Evolutionary conservation across 2,888 invertebrate species (phyloP), one percentile per base, ranked within the genome.

Genomic region (Rotaria socialis): DNA sequence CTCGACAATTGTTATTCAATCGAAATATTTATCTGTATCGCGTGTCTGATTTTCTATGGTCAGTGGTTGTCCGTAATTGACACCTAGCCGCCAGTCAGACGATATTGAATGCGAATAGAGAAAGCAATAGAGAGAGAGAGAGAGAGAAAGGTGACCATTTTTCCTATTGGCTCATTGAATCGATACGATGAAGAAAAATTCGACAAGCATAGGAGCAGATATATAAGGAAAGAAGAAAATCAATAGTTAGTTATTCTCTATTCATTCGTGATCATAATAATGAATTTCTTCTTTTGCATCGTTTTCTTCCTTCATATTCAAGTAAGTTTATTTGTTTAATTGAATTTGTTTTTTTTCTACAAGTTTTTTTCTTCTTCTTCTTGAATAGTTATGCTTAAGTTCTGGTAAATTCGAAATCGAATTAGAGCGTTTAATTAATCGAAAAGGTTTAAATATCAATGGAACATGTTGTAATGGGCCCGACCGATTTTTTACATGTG

Each of bases 51-150:
- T 35, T 35, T 67, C 67, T 27, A 67, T 67, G 67, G 67, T 67
- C 19, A 35, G 67, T 67, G 5, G 67, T 67, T 67, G 67, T 67
- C 67, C 67, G 7, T 67, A 67, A 67, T 67, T 67, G 67, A 67
- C 67, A 67, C 67, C 67, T 67, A 67, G 67, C 67, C 67, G 67
- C 67, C 67, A 67, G 67, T 67, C 67, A 67, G 67, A 67, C 67
- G 35, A 67, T 19, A n/a, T 67, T 67, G 67, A 67, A 35, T 16
- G 27, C 4, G 67, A 67, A 35, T 4, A 67, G 41, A 67, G 50
- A 50, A 14, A 50, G 50, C 14, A 14, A 50, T 1, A 67, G 35
- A 67, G 19, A 67, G 41, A 67, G 35, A 67, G 8, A 56, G 56
- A 67, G 41, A 67, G 35, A 67, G 27, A 67, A 35, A 67, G 67